Evolutionary conservation across 64 coral and sea anemone species (phyloP).

Genomic region (Catalaphyllia jardinei): DNA sequence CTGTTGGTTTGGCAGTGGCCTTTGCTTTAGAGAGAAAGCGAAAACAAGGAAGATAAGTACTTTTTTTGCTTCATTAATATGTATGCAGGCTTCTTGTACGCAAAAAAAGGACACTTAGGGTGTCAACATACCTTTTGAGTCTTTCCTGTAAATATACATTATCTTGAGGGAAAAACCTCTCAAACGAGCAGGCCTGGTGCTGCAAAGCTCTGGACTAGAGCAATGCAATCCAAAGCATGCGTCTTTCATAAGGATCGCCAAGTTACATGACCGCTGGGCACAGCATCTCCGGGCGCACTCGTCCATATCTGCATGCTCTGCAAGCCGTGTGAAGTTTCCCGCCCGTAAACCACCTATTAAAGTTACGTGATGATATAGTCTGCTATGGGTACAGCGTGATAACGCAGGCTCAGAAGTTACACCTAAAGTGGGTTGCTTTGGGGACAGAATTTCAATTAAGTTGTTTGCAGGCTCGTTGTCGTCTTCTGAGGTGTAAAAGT

Average conservation of each 20-base stretch:
- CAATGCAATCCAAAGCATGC: conserved; percentile 89
- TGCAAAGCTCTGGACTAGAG: conserved; percentile 55
- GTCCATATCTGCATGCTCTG: conserved; percentile 68
- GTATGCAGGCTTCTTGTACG: too few species aligned
- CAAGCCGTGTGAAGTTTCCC: conserved; percentile 76
- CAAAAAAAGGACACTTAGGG: too few species aligned
- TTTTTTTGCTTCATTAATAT: too few species aligned
- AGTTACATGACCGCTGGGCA: conserved; percentile 70
- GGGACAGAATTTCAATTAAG: not conserved
- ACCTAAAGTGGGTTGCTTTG: not conserved
- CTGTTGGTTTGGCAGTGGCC: conserved; percentile 27
- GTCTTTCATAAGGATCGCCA: conserved; percentile 84
- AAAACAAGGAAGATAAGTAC: too few species aligned
- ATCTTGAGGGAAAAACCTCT: conserved; percentile 79
- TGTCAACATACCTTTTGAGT: not conserved
- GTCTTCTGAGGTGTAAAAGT: not conserved
- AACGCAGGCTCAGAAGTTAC: not conserved
- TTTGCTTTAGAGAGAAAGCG: not conserved
- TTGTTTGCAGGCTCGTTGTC: conserved; percentile 1
- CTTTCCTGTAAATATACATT: conserved; percentile 70
- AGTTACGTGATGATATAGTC: conserved; percentile 77
- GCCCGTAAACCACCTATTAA: conserved; percentile 81
- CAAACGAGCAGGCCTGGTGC: conserved; percentile 66
- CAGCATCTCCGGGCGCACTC: conserved; percentile 84
- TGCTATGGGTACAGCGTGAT: conserved; percentile 66